Evolutionary conservation across 2,888 invertebrate genomes (phyloP).

Genomic region (Elegia similella): DNA sequence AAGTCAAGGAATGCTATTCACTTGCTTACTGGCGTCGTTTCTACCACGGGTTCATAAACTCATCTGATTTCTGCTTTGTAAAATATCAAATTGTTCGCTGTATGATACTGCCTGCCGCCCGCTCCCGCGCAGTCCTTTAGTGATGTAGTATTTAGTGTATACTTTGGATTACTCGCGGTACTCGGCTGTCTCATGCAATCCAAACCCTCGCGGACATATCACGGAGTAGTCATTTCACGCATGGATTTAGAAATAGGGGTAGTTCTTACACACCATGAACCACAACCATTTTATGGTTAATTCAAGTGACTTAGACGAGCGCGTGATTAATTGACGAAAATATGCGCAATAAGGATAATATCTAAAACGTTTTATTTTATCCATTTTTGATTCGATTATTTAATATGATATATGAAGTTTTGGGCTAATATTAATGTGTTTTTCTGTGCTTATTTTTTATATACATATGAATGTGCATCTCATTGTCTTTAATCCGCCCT

Average conservation of each 20-base stretch:
- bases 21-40: neutral
- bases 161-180: conserved; percentile 35
- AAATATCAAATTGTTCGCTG: neutral
- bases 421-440: too few species aligned
- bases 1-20: neutral
- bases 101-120: conserved; percentile 16
- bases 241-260: conserved; percentile 11
- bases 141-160: conserved; percentile 33
- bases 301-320: too few species aligned
- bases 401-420: too few species aligned
- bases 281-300: neutral
- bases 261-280: neutral
- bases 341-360: neutral
- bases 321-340: neutral
- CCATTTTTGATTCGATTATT: too few species aligned
- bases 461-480: too few species aligned
- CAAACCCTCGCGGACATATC: conserved; percentile 20
- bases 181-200: conserved; percentile 24
- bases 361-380: too few species aligned
- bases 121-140: conserved; percentile 33
- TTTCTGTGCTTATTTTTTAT: too few species aligned
- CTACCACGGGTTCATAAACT: neutral
- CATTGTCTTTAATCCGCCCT: too few species aligned
- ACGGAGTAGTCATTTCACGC: neutral
- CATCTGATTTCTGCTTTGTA: conserved; percentile 4